These are phyloP conservation scores for Phocoena phocoena DNA, from an alignment of 2,113 vertebrate genomes.

Conservation along the genomic window DNA sequence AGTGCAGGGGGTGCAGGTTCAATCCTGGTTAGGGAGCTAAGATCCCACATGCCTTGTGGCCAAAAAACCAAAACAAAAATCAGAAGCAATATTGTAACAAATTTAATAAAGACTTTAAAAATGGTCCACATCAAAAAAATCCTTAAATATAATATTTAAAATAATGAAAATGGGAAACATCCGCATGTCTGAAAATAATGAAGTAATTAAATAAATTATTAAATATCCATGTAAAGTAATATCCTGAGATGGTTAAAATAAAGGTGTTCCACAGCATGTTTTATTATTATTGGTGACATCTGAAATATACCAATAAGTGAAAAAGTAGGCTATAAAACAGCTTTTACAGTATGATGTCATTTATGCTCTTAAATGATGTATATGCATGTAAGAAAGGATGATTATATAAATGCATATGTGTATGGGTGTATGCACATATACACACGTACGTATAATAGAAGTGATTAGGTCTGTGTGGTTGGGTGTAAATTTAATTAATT, in stretches of 20 bases:
- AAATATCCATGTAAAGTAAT: not conserved
- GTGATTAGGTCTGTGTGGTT: not conserved
- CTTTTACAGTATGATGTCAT: not conserved
- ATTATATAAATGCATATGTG: not conserved
- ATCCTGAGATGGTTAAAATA: not conserved
- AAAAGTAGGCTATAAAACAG: not conserved
- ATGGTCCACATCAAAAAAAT: too few relatives aligned
- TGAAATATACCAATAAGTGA: not conserved
- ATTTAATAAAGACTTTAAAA: too few relatives aligned
- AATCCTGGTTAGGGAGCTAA: too few relatives aligned
- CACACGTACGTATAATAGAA: not conserved
- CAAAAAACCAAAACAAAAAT: too few relatives aligned
- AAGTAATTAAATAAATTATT: not conserved
- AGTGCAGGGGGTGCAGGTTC: too few relatives aligned
- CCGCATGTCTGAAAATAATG: not conserved
- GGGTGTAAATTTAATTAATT: not conserved
- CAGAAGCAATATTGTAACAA: too few relatives aligned
- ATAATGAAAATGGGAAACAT: not conserved
- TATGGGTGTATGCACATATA: not conserved
- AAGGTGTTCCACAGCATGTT: not conserved
- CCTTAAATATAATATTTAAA: not conserved
- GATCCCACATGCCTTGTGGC: too few relatives aligned
- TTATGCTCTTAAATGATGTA: not conserved
- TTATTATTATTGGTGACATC: not conserved
- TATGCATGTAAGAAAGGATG: not conserved